phyloP scores from a whole-genome alignment of 2,888 invertebrate genomes.

The Drosophila eohydei region DNA sequence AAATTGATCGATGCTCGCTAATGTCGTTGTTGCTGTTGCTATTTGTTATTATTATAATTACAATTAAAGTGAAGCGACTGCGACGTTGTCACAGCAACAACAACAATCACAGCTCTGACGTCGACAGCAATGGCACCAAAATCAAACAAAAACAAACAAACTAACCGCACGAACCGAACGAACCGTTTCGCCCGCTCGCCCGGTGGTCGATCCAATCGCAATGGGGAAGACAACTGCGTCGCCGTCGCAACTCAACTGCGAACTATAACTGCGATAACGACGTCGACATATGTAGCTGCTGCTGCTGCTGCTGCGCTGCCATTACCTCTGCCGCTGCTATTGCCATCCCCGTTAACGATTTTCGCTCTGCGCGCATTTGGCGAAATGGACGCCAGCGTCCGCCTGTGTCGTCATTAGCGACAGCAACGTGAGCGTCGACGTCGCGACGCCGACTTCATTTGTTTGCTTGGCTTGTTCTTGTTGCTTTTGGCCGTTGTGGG shows the following conservation, averaged over 20 bases:
- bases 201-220: slow-evolving; percentile 33
- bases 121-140: slow-evolving; percentile 34
- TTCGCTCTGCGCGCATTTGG: slow-evolving; percentile 35
- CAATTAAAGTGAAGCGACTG: slow-evolving; percentile 52
- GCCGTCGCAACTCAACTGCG: slow-evolving; percentile 54
- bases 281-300: slow-evolving; percentile 3
- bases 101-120: slow-evolving; percentile 37
- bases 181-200: slow-evolving; percentile 16
- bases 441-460: slow-evolving; percentile 32
- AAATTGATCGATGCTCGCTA: slow-evolving; percentile 41
- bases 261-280: slow-evolving; percentile 52
- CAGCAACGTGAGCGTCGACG: slow-evolving; percentile 16
- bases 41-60: slow-evolving; percentile 51
- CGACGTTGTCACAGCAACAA: slow-evolving; percentile 44
- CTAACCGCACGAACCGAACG: slow-evolving; percentile 9
- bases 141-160: slow-evolving; percentile 8
- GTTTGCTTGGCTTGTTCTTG: slow-evolving; percentile 42
- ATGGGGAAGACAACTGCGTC: slow-evolving; percentile 43
- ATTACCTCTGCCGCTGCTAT: slow-evolving; percentile 13
- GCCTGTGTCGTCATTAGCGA: slow-evolving; percentile 58
- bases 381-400: slow-evolving; percentile 36
- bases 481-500: slow-evolving; percentile 11
- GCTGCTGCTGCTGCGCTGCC: slow-evolving; percentile 5
- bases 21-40: slow-evolving; percentile 12
- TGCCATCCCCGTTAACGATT: slow-evolving; percentile 72